Evolutionary conservation across 1,140 invertebrate genomes (phyloP).

Genomic region (Zeugodacus cucurbitae): DNA sequence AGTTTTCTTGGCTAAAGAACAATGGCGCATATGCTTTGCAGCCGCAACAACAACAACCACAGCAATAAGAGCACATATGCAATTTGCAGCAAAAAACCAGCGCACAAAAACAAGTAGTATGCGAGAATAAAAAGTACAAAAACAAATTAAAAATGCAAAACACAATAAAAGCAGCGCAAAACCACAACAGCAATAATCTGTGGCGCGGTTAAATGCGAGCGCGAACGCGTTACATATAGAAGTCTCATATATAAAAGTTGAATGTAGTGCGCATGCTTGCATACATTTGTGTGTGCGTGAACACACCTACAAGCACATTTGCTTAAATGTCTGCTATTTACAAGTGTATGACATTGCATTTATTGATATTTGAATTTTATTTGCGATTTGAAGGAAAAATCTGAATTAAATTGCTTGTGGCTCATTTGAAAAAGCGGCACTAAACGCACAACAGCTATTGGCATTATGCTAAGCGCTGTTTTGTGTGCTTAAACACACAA

Average conservation of each 20-base stretch:
- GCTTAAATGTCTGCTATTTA: background rate
- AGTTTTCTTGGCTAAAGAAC: slow-evolving; percentile 33
- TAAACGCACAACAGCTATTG: background rate
- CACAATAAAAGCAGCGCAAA: background rate
- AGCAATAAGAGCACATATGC: background rate
- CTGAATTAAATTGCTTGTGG: background rate
- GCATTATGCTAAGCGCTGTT: background rate
- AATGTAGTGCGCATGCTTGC: background rate
- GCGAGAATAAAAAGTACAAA: background rate
- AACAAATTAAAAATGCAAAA: background rate
- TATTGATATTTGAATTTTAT: background rate
- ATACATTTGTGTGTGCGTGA: background rate
- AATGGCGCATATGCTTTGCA: slow-evolving; percentile 6
- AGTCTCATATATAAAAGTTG: no score
- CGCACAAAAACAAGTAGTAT: background rate
- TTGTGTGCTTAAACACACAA: background rate
- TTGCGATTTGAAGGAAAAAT: background rate
- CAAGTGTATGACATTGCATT: background rate
- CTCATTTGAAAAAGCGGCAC: background rate
- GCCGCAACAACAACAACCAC: background rate
- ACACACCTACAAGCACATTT: background rate
- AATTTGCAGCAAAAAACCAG: background rate
- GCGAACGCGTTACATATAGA: background rate
- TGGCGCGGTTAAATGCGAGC: background rate
- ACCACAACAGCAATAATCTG: background rate